phyloP scores from a whole-genome alignment of 2,888 invertebrate species.

The Torymus aiolomorphi region DNA sequence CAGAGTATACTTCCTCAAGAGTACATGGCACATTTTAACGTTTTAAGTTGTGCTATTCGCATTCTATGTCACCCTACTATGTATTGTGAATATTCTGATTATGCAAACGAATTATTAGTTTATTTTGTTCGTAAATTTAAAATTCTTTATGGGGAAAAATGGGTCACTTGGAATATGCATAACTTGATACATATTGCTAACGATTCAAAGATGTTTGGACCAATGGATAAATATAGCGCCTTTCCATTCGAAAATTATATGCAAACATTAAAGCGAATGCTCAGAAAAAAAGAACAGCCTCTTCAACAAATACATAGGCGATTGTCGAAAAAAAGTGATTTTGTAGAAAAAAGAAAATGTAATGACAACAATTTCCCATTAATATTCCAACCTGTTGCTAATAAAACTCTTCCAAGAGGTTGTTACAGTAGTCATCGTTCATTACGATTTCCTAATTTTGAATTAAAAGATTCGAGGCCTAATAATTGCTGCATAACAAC shows the following conservation, averaged over 20 bases:
- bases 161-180: constrained; percentile 29
- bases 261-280: constrained; percentile 36
- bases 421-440: constrained; percentile 1
- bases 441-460: no score
- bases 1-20: no score
- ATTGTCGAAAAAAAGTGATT: background rate
- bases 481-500: no score
- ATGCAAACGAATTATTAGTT: background rate
- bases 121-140: constrained; percentile 16
- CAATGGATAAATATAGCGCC: constrained; percentile 42
- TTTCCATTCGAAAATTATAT: constrained; percentile 55
- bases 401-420: background rate
- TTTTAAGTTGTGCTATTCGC: background rate
- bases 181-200: no score
- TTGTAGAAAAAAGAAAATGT: no score
- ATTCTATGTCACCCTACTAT: constrained; percentile 14
- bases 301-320: constrained; percentile 39
- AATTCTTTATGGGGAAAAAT: constrained; percentile 6
- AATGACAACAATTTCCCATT: no score
- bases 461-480: no score
- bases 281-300: constrained; percentile 25
- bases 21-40: constrained; percentile 3
- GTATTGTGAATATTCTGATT: no score
- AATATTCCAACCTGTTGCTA: no score
- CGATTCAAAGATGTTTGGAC: constrained; percentile 30